Evolutionary conservation across 2,113 vertebrate genomes (phyloP).

Genomic region (Petaurus breviceps): DNA sequence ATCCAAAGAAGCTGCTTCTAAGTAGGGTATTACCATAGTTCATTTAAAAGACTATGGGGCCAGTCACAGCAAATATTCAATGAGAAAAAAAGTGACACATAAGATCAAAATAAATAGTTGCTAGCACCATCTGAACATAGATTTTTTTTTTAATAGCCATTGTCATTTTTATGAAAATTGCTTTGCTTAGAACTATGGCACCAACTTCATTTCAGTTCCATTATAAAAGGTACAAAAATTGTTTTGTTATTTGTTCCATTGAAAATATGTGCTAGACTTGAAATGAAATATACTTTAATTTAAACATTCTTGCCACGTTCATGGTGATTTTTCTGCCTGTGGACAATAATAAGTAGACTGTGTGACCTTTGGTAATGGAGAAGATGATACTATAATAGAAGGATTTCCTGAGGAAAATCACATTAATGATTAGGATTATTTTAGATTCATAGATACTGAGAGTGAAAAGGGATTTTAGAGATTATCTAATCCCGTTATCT

Average conservation of each 20-base stretch:
- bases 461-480: neutral
- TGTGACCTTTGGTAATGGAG: neutral
- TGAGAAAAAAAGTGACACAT: neutral
- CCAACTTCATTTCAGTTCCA: conserved; percentile 6
- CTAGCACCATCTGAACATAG: neutral
- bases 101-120: conserved; percentile 30
- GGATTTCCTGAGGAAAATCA: neutral
- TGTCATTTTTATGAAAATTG: conserved; percentile 20
- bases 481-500: neutral
- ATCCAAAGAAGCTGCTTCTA: neutral
- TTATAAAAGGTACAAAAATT: conserved; percentile 3
- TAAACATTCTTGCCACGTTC: neutral
- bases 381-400: neutral
- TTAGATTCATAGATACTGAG: neutral
- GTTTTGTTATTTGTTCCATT: neutral
- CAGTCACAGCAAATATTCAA: neutral
- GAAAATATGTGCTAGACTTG: neutral
- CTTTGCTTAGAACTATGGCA: neutral
- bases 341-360: neutral
- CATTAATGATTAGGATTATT: neutral
- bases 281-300: conserved; percentile 3
- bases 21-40: neutral
- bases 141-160: neutral
- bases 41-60: neutral
- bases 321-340: neutral